Percentiles rank a stretch among this genome's conserved stretches.
Evolutionary conservation across 2,888 invertebrate species (phyloP).

Genomic region (Leptopilina drosophilae): DNA sequence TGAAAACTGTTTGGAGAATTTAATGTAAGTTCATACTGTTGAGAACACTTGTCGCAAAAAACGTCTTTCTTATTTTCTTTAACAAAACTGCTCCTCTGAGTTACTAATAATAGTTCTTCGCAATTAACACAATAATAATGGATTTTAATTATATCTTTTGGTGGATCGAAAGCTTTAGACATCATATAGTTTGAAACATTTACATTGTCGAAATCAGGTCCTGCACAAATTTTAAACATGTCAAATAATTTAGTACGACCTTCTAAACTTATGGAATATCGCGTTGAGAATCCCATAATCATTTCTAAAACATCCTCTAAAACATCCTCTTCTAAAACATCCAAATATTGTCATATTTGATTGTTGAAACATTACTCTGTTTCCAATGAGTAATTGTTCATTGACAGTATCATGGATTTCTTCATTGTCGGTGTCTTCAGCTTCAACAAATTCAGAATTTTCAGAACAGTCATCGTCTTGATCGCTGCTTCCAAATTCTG

Average conservation of each 20-base stretch:
- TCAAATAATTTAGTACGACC: constrained; percentile 28
- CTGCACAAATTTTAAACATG: constrained; percentile 41
- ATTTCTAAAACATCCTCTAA: constrained; percentile 12
- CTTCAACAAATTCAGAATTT: neutral
- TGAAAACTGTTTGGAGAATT: constrained; percentile 15
- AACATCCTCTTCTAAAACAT: constrained; percentile 10
- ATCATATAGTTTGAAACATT: constrained; percentile 27
- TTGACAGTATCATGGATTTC: neutral
- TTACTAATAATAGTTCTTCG: neutral
- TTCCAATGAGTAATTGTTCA: neutral
- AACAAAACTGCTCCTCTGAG: neutral
- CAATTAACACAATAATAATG: constrained; percentile 6
- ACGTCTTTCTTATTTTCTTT: constrained; percentile 1
- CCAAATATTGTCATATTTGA: neutral
- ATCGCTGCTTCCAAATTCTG: neutral
- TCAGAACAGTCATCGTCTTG: neutral
- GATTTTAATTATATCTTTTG: constrained; percentile 6
- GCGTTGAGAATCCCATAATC: constrained; percentile 24
- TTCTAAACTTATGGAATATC: constrained; percentile 25
- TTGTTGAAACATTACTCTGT: neutral
- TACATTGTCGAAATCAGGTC: constrained; percentile 18
- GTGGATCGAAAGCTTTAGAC: constrained; percentile 26
- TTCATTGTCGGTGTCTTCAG: neutral
- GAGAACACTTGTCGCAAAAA: constrained; percentile 2
- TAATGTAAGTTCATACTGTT: constrained; percentile 10